Percentiles rank a stretch among this genome's conserved stretches.
These are phyloP conservation scores for Malacoraja senta DNA, from an alignment of 2,797 vertebrate species.

Conservation along the genomic window DNA sequence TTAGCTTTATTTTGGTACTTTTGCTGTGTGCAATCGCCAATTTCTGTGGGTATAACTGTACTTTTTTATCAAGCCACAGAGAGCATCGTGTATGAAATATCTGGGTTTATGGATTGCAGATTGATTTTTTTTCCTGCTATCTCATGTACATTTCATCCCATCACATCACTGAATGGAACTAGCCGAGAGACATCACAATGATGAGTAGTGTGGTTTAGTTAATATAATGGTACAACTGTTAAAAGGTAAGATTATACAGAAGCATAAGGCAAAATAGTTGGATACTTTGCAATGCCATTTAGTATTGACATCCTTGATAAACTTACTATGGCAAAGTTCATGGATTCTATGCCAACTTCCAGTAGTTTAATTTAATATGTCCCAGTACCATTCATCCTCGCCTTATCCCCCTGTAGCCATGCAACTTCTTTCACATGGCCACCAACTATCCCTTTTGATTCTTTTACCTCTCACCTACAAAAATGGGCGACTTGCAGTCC, in stretches of 20 bases:
- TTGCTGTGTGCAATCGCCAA: neutral
- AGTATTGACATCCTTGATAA: neutral
- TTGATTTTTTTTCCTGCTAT: neutral
- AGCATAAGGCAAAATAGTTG: neutral
- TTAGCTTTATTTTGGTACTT: neutral
- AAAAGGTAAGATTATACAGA: neutral
- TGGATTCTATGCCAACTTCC: too few relatives aligned
- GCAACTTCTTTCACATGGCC: too few relatives aligned
- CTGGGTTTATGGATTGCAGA: neutral
- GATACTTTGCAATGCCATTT: neutral
- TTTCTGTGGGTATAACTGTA: neutral
- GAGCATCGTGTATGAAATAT: neutral
- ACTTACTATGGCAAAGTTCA: too few relatives aligned
- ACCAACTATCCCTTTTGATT: too few relatives aligned
- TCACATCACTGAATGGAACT: neutral
- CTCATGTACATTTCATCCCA: neutral
- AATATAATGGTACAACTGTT: neutral
- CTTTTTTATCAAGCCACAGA: neutral
- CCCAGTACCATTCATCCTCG: too few relatives aligned
- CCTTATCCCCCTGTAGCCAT: too few relatives aligned
- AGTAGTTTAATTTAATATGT: too few relatives aligned
- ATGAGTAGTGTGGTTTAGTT: neutral
- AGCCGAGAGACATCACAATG: neutral
- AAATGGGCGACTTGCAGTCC: too few relatives aligned
- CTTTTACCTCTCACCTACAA: too few relatives aligned